Percentiles rank a stretch among this genome's conserved stretches.
Conservation (phyloP, 1,140 invertebrate species). For the Neodiprion pinetum region DNA sequence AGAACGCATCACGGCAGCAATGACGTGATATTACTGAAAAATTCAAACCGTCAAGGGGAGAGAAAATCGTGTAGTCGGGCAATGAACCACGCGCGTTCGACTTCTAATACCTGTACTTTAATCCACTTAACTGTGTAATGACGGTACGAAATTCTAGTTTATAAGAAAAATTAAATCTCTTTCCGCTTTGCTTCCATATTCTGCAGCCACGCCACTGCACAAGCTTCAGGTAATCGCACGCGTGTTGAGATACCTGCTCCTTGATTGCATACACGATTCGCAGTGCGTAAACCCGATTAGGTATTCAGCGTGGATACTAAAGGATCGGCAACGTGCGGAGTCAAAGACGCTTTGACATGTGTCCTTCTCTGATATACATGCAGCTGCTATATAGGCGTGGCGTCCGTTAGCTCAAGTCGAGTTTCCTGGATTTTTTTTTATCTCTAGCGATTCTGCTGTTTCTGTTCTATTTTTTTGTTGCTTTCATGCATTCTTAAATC, state of each 20-base stretch:
- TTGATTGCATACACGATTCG: constrained; percentile 26
- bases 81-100: too few species aligned
- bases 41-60: too few species aligned
- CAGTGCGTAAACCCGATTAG: constrained; percentile 49
- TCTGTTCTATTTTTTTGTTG: background rate
- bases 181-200: constrained; percentile 34
- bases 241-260: constrained; percentile 31
- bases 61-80: too few species aligned
- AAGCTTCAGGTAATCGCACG: constrained; percentile 20
- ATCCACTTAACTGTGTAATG: too few species aligned
- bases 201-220: constrained; percentile 38
- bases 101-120: too few species aligned
- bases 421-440: background rate
- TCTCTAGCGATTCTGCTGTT: background rate
- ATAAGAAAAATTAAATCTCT: too few species aligned
- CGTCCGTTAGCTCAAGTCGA: too few species aligned
- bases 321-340: background rate
- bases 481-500: background rate
- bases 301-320: constrained; percentile 50
- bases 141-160: too few species aligned
- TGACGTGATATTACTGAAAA: too few species aligned
- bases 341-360: constrained; percentile 2
- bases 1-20: too few species aligned
- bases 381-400: background rate
- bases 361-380: background rate